A percentile compares a stretch with the other conserved stretches of the same genome.
phyloP scores from a whole-genome alignment of 2,797 vertebrate species.

The Cirrhinus mrigala region DNA sequence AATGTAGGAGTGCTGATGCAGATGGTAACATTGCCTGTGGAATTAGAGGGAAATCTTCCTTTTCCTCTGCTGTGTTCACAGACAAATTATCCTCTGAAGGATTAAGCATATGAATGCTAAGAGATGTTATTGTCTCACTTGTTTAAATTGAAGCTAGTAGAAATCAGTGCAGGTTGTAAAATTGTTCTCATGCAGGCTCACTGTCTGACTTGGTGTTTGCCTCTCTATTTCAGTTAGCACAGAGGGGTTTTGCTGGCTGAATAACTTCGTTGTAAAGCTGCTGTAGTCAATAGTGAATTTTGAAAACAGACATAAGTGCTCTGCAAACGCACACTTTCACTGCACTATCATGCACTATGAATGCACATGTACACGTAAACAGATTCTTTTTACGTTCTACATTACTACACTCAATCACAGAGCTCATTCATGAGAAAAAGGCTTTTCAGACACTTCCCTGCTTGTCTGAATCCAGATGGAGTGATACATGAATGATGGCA shows the following conservation, averaged over 20 bases:
- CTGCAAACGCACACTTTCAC: neutral
- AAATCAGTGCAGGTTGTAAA: neutral
- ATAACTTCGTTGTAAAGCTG: conserved; percentile 69
- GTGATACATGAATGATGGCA: conserved; percentile 60
- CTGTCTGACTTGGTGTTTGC: conserved; percentile 64
- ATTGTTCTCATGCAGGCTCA: conserved; percentile 67
- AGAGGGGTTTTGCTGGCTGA: conserved; percentile 75
- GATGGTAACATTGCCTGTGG: neutral
- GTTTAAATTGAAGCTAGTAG: neutral
- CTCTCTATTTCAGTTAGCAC: conserved; percentile 74
- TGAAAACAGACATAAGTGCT: conserved; percentile 2
- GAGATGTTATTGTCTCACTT: neutral
- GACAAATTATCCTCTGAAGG: neutral
- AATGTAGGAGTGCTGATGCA: conserved; percentile 22
- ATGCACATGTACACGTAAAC: conserved; percentile 56
- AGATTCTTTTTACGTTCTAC: conserved; percentile 3
- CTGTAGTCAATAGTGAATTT: neutral
- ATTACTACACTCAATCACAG: conserved; percentile 26
- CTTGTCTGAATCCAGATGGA: conserved; percentile 54
- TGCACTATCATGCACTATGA: conserved; percentile 2
- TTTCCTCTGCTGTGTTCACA: neutral
- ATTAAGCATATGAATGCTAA: neutral
- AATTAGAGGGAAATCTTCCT: neutral
- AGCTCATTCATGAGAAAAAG: conserved; percentile 44
- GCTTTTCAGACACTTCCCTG: conserved; percentile 43